Base-by-base conservation (phyloP, 2,797 vertebrate genomes). In the Typhlichthys subterraneus region DNA sequence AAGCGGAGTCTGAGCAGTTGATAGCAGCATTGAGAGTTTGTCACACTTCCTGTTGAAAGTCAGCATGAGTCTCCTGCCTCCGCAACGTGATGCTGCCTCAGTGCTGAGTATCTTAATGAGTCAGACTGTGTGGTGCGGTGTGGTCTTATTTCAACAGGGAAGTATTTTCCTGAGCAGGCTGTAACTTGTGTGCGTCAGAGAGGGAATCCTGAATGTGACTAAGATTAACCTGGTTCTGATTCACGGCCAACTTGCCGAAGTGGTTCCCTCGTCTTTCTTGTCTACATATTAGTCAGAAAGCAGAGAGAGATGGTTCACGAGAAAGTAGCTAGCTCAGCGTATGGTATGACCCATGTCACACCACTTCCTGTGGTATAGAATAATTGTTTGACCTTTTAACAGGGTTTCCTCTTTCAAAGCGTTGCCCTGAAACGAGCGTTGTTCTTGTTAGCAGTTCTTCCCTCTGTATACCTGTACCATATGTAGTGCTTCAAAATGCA, bases 171-270 rank as follows among this genome's bases (percentile, higher is more conserved):
- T 58, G 42, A 29, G 13, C 33, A 45, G 53, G 31, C 48, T 38
- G 42, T 31, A 54, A 66, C 42, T 0, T 13, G 15, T 81, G 15
- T 81, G 78, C 81, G 73, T 85, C 68, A 81, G 17, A 75, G 59
- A 57, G 75, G 77, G 69, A 77, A 66, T 56, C 76, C 73, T 59
- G 65, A 65, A 52, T 49, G 57, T 71, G 74, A 76, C 45, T 67
- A 71, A 72, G 45, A 10, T 49, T 31, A 57, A 12, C 0, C 52
- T 1, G 2, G 45, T 45, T 48, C 2, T 12, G 33, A 1, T 15
- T 71, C 45, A 53, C 42, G 59, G 65, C 53, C 3, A 23, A 29
- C 45, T 77, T 67, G 62, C 47, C 57, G 4, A 29, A 48, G 65
- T 59, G 72, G 51, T 82, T 75, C 63, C 72, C 67, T 70, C 3